These are phyloP conservation scores for Procambarus virginalis DNA, from an alignment of 1,140 invertebrate genomes.

Conservation along the genomic window DNA sequence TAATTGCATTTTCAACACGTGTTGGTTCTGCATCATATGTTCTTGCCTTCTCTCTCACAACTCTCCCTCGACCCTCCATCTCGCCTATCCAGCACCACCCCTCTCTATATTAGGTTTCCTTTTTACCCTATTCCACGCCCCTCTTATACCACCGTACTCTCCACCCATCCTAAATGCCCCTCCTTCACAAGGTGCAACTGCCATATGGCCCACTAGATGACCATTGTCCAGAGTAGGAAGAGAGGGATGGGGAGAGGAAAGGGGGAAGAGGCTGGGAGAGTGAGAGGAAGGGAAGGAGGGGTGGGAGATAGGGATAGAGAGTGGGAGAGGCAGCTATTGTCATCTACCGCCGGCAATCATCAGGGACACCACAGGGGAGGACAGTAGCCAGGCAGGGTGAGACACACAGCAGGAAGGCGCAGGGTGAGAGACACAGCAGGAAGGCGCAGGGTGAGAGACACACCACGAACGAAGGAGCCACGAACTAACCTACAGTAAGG, in stretches of 20 bases:
- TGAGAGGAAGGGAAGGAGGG: no score
- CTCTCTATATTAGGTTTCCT: no score
- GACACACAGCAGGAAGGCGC: background rate
- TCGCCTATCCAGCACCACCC: background rate
- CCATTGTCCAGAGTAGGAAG: conserved; percentile 3
- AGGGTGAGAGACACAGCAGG: background rate
- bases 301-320: no score
- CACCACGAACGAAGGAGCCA: no score
- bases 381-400: background rate
- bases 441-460: background rate
- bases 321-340: background rate
- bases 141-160: no score
- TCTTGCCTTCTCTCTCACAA: background rate
- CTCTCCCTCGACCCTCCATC: background rate
- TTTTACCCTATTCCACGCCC: no score
- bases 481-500: no score
- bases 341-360: background rate
- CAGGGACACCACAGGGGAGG: background rate
- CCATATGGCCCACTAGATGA: background rate
- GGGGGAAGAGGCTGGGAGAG: no score
- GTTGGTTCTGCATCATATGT: background rate
- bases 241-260: background rate
- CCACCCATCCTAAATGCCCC: no score
- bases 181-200: background rate
- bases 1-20: no score